These are phyloP conservation scores for Meghimatium bilineatum DNA, from an alignment of 2,888 invertebrate genomes.

Conservation along the genomic window DNA sequence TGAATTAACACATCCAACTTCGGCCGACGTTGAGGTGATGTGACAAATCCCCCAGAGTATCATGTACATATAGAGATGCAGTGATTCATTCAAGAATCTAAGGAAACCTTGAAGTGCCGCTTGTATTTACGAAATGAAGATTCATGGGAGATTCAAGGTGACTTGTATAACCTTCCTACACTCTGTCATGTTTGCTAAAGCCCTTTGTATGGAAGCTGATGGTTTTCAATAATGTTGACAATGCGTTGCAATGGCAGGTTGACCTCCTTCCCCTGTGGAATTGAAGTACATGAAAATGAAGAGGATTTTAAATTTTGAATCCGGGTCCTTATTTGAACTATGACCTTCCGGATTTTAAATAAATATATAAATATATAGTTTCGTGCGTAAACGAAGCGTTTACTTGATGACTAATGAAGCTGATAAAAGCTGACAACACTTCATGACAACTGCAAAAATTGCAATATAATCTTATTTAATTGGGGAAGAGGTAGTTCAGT, in stretches of 20 bases:
- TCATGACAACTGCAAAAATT: too few relatives aligned
- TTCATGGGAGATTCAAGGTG: too few relatives aligned
- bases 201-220: background rate
- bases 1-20: too few relatives aligned
- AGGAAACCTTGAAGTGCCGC: background rate
- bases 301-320: background rate
- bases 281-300: background rate
- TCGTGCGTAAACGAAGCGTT: too few relatives aligned
- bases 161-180: background rate
- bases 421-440: too few relatives aligned
- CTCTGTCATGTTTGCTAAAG: background rate
- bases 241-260: background rate
- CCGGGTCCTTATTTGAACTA: background rate
- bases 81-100: too few relatives aligned
- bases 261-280: background rate
- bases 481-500: too few relatives aligned
- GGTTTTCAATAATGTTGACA: conserved; percentile 26
- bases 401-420: too few relatives aligned
- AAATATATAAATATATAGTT: background rate
- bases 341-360: background rate
- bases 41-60: too few relatives aligned
- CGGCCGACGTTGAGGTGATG: too few relatives aligned
- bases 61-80: too few relatives aligned
- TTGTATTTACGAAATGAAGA: background rate
- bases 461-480: too few relatives aligned